These are phyloP conservation scores for Drosophila ironensis DNA, from an alignment of 1,140 invertebrate species.

Conservation along the genomic window DNA sequence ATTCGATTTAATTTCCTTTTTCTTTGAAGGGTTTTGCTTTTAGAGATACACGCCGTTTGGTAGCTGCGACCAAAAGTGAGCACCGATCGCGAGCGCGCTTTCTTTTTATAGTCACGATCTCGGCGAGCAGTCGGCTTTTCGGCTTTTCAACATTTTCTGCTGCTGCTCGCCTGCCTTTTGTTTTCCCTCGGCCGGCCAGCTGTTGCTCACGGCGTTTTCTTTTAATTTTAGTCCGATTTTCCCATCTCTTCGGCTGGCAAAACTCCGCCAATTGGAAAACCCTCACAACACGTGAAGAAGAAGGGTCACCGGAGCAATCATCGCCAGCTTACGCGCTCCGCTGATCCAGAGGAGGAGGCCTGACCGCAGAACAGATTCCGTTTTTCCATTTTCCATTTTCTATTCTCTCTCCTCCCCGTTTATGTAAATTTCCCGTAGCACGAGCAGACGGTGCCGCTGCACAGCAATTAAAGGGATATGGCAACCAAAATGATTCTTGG, in stretches of 20 bases:
- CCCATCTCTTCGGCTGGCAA: not conserved
- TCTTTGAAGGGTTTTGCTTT: not conserved
- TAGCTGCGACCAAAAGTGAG: conserved; percentile 76
- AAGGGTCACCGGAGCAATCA: conserved; percentile 39
- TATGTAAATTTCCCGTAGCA: too few species aligned
- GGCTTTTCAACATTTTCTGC: not conserved
- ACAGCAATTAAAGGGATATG: too few species aligned
- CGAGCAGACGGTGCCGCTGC: too few species aligned
- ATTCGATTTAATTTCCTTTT: not conserved
- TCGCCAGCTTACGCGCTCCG: conserved; percentile 33
- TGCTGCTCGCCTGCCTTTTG: not conserved
- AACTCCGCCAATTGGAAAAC: too few species aligned
- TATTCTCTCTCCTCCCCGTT: not conserved
- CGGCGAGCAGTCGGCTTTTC: conserved; percentile 9
- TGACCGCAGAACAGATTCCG: conserved; percentile 14
- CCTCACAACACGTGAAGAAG: too few species aligned
- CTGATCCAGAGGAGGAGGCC: conserved; percentile 6
- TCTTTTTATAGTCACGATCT: conserved; percentile 66
- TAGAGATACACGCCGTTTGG: conserved; percentile 60
- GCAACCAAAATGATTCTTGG: too few species aligned
- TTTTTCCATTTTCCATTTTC: not conserved
- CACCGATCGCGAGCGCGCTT: conserved; percentile 66
- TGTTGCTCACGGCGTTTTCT: conserved; percentile 37
- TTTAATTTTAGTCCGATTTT: conserved; percentile 59
- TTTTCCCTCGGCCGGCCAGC: conserved; percentile 3